Evolutionary conservation across 2,113 vertebrate genomes (phyloP).

Genomic region (Engraulis encrasicolus): DNA sequence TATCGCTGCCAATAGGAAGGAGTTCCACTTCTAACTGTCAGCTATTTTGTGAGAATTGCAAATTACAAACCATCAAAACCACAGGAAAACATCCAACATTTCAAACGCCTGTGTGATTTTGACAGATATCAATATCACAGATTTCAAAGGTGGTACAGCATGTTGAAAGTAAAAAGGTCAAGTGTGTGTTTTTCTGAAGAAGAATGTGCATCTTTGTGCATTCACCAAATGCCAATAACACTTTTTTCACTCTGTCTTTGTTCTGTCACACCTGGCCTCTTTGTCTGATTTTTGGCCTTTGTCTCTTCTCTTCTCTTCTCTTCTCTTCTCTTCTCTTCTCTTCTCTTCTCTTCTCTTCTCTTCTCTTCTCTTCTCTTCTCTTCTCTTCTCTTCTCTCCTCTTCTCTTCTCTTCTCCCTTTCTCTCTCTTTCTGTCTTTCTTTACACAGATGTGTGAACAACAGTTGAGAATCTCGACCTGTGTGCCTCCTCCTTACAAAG

Average conservation of each 20-base stretch:
- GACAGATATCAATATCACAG: neutral
- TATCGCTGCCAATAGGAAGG: neutral
- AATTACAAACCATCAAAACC: neutral
- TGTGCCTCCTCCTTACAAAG: neutral
- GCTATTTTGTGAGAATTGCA: neutral
- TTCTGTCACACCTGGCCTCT: neutral
- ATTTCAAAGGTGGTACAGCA: neutral
- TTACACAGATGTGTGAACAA: neutral
- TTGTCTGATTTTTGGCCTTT: neutral
- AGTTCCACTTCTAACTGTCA: neutral
- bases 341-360: neutral
- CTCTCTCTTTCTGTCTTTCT: neutral
- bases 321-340: neutral
- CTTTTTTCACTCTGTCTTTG: neutral
- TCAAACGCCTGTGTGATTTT: neutral
- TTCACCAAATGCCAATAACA: neutral
- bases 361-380: neutral
- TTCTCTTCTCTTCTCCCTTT: neutral
- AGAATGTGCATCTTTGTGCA: neutral
- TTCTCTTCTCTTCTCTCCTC: neutral
- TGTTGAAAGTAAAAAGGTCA: neutral
- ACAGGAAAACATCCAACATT: neutral
- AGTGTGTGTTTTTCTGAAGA: neutral
- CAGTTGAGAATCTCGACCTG: neutral
- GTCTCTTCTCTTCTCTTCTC: neutral